phyloP scores from a whole-genome alignment of 2,888 invertebrate genomes.

The Antheraea assamensis region DNA sequence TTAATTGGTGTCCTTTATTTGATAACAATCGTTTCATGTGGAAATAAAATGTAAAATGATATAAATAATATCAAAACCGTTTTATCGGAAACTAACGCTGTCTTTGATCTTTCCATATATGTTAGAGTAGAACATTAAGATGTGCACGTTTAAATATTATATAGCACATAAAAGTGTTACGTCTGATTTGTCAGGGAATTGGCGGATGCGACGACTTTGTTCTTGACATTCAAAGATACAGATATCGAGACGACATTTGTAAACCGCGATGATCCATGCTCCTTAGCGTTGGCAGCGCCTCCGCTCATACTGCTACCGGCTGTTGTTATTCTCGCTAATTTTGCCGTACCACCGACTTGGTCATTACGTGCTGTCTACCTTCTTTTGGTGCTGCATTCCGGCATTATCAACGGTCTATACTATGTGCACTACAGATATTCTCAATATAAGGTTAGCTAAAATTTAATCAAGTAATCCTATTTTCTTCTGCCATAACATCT shows the following conservation, averaged over 20 bases:
- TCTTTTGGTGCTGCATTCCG: conserved; percentile 61
- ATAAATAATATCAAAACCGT: not conserved
- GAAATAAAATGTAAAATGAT: not conserved
- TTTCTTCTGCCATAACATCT: not conserved
- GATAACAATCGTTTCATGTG: no score
- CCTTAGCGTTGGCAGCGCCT: conserved; percentile 62
- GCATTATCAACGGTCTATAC: conserved; percentile 63
- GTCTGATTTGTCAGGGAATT: conserved; percentile 56
- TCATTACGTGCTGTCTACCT: conserved; percentile 63
- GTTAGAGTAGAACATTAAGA: not conserved
- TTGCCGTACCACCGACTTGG: conserved; percentile 64
- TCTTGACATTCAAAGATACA: conserved; percentile 65
- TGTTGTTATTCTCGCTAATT: conserved; percentile 60
- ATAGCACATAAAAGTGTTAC: not conserved
- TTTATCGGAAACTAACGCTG: not conserved
- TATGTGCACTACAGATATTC: conserved; percentile 53
- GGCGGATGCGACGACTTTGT: conserved; percentile 67
- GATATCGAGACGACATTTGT: conserved; percentile 62
- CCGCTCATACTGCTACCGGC: conserved; percentile 74
- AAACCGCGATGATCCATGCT: conserved; percentile 61
- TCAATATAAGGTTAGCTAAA: conserved; percentile 57
- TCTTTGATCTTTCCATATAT: not conserved
- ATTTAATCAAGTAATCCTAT: not conserved
- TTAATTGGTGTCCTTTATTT: no score
- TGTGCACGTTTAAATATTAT: not conserved